phyloP scores from a whole-genome alignment of 2,113 vertebrate genomes.

The Dasyprocta punctata region DNA sequence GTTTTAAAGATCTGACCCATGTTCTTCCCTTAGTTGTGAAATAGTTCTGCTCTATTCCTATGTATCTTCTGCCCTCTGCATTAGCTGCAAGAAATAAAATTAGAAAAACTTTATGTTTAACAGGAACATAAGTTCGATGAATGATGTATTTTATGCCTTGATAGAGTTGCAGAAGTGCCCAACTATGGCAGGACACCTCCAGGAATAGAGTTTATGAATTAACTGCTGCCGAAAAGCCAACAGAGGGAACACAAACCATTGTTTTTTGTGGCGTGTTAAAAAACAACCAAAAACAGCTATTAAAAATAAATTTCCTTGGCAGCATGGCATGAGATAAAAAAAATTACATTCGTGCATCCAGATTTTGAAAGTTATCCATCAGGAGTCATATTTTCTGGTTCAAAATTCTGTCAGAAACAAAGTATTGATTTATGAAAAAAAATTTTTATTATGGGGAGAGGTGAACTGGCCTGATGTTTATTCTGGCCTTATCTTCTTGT shows the following conservation, averaged over 20 bases:
- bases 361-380: slow-evolving; percentile 61
- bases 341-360: slow-evolving; percentile 28
- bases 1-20: neutral
- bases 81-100: slow-evolving; percentile 79
- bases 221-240: slow-evolving; percentile 79
- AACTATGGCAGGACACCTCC: slow-evolving; percentile 70
- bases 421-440: slow-evolving; percentile 38
- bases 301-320: slow-evolving; percentile 64
- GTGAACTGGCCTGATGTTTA: neutral
- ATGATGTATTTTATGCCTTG: slow-evolving; percentile 61
- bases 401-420: slow-evolving; percentile 40
- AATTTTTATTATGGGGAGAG: neutral
- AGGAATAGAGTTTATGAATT: slow-evolving; percentile 72
- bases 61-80: slow-evolving; percentile 77
- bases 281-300: slow-evolving; percentile 30
- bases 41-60: slow-evolving; percentile 46
- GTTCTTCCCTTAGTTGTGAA: neutral
- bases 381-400: slow-evolving; percentile 45
- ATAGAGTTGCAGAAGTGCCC: slow-evolving; percentile 41
- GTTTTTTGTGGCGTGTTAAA: slow-evolving; percentile 58
- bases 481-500: neutral
- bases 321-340: neutral
- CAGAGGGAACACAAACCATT: slow-evolving; percentile 83
- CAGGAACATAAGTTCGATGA: slow-evolving; percentile 73
- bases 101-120: slow-evolving; percentile 78